phyloP scores from a whole-genome alignment of 2,888 invertebrate genomes.

The Mylabris sibirica region DNA sequence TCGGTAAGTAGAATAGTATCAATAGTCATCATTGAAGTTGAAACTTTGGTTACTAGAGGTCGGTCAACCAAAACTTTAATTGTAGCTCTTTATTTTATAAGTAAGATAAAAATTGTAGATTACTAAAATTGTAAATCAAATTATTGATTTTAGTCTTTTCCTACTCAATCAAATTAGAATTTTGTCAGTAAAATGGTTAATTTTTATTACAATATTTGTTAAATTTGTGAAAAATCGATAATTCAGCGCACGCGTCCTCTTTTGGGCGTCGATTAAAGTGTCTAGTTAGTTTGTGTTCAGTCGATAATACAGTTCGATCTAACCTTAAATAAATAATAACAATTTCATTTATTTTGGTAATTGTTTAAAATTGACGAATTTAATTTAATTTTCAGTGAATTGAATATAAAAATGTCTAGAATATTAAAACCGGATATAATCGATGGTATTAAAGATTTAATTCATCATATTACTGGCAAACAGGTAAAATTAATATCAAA shows the following conservation, averaged over 20 bases:
- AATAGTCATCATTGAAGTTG: too few relatives aligned
- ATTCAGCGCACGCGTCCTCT: not conserved
- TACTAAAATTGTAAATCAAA: too few relatives aligned
- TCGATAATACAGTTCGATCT: not conserved
- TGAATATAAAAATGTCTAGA: slow-evolving; percentile 41
- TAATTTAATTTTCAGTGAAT: not conserved
- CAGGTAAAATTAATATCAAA: slow-evolving; percentile 44
- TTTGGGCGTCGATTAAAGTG: not conserved
- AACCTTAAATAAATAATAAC: not conserved
- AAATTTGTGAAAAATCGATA: not conserved
- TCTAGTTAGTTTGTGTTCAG: not conserved
- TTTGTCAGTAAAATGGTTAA: too few relatives aligned
- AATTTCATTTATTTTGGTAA: not conserved
- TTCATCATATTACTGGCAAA: slow-evolving; percentile 44
- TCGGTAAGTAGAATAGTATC: too few relatives aligned
- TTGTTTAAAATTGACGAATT: not conserved
- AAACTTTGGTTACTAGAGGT: too few relatives aligned
- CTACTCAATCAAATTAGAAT: too few relatives aligned
- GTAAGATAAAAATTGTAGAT: too few relatives aligned
- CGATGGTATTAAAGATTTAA: slow-evolving; percentile 42
- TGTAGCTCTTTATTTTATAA: too few relatives aligned
- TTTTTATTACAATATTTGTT: not conserved
- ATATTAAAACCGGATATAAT: slow-evolving; percentile 43
- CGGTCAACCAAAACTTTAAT: too few relatives aligned
- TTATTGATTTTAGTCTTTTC: too few relatives aligned